Evolutionary conservation across 2,888 invertebrate species (phyloP).

Genomic region (Pristionchus exspectatus): DNA sequence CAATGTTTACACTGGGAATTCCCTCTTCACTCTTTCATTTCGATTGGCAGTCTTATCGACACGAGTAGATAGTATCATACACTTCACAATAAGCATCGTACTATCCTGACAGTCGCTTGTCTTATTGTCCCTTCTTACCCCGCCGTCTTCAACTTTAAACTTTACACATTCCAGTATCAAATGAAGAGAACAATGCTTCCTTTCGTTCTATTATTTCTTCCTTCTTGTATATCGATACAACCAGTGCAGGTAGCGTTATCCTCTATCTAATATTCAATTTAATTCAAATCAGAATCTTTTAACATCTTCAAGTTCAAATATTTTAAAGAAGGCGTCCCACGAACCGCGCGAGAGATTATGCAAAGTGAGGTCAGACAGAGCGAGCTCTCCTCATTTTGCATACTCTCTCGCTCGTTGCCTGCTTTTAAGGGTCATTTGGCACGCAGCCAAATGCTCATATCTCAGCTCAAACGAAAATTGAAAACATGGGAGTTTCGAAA

Average conservation of each 20-base stretch:
- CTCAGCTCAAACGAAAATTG: no score
- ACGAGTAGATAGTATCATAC: background rate
- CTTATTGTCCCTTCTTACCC: background rate
- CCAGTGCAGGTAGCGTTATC: background rate
- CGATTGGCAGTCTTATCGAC: conserved; percentile 9
- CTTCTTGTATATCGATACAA: background rate
- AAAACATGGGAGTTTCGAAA: no score
- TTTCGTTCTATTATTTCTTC: background rate
- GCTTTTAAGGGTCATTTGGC: no score
- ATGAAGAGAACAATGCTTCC: background rate
- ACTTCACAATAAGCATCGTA: conserved; percentile 13
- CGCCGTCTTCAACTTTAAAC: background rate
- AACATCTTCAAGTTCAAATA: background rate
- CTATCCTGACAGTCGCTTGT: background rate
- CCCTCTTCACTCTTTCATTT: background rate
- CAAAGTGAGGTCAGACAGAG: no score
- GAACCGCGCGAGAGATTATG: no score
- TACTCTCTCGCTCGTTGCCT: no score
- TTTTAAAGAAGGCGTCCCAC: no score
- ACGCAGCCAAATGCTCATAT: no score
- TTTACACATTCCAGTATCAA: background rate
- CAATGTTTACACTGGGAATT: conserved; percentile 8
- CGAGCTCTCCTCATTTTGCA: no score
- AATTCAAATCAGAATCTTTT: background rate
- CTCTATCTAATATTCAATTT: no score